A percentile compares a stretch with the other conserved stretches of the same genome.
These are phyloP conservation scores for Danionella cerebrum DNA, from an alignment of 2,113 vertebrate genomes.

Conservation along the genomic window DNA sequence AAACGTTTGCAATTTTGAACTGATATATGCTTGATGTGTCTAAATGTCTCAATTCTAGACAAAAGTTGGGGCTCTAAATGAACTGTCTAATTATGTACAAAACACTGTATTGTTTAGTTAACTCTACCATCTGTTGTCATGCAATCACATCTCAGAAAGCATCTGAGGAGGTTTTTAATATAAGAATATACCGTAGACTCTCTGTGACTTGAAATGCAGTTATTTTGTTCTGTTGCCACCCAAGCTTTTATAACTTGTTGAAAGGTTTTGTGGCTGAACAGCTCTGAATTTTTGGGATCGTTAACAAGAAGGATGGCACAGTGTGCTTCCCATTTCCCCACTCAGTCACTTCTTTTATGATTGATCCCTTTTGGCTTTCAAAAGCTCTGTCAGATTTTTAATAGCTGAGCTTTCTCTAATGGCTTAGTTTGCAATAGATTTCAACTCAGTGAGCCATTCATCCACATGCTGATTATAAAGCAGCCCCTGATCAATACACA, in stretches of 20 bases:
- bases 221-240: neutral
- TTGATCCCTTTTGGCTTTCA: neutral
- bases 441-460: slow-evolving; percentile 41
- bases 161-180: neutral
- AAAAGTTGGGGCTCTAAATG: too few species aligned
- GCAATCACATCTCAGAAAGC: neutral
- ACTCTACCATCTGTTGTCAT: neutral
- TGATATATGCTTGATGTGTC: too few species aligned
- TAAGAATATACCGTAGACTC: neutral
- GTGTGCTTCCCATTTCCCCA: neutral
- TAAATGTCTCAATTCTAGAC: too few species aligned
- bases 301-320: slow-evolving; percentile 18
- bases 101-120: neutral
- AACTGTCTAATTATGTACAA: neutral
- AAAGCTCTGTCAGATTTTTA: slow-evolving; percentile 37
- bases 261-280: neutral
- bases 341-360: slow-evolving; percentile 1
- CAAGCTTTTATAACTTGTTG: neutral
- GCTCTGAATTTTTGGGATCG: slow-evolving; percentile 2
- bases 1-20: too few species aligned
- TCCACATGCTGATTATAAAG: slow-evolving; percentile 54
- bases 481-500: slow-evolving; percentile 52
- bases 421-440: slow-evolving; percentile 36
- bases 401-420: slow-evolving; percentile 38
- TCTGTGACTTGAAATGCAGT: neutral